Evolutionary conservation across 30 jellyfish, hydroid and myxozoan species (phyloP).

Genomic region (Cassiopea andromeda): DNA sequence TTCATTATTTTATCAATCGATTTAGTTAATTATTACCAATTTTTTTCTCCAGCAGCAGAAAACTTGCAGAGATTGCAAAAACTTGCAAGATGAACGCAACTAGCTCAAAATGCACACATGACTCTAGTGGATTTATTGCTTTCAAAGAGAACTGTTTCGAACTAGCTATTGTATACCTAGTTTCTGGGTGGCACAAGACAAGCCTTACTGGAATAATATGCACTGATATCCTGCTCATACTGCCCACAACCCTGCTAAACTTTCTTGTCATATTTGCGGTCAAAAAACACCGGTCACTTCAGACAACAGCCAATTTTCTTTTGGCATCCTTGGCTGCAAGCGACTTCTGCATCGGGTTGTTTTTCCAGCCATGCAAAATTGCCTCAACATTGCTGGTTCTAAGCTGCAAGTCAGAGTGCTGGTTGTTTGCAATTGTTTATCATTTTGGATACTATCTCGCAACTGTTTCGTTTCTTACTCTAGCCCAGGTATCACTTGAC

Average conservation of each 20-base stretch:
- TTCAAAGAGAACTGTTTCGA: conserved; percentile 29
- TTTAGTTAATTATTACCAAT: too few relatives aligned
- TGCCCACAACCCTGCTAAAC: conserved; percentile 12
- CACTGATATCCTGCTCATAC: not conserved
- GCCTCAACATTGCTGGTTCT: not conserved
- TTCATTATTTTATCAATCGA: too few relatives aligned
- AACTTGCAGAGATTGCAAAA: not conserved
- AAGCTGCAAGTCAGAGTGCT: conserved; percentile 29
- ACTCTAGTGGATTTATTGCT: conserved; percentile 5
- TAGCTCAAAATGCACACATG: not conserved
- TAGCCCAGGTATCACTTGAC: conserved; percentile 26
- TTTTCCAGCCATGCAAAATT: not conserved
- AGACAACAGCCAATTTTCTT: conserved; percentile 28
- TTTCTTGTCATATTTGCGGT: conserved; percentile 15
- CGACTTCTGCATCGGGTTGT: conserved; percentile 24
- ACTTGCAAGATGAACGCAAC: not conserved
- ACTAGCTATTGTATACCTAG: conserved; percentile 26
- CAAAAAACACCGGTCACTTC: conserved; percentile 33
- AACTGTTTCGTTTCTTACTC: conserved; percentile 32
- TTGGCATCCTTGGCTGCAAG: conserved; percentile 24
- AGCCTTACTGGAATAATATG: conserved; percentile 43
- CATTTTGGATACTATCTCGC: conserved; percentile 44
- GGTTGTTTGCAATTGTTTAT: conserved; percentile 7
- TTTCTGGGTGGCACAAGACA: conserved; percentile 51
- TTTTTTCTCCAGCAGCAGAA: too few relatives aligned